phyloP scores from a whole-genome alignment of 1,140 invertebrate genomes.

The Scaptomyza hsui region DNA sequence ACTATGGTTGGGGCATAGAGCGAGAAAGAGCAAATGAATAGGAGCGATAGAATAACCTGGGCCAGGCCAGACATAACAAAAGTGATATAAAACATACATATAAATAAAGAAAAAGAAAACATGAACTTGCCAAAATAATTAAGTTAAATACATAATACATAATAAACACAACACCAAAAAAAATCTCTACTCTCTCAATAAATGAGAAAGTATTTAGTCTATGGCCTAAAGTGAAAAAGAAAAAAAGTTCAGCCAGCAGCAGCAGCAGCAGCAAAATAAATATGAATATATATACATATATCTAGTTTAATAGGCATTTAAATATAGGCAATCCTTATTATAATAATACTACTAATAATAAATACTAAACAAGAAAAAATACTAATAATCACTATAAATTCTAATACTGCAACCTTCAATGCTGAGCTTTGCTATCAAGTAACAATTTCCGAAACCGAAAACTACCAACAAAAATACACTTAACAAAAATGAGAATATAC shows the following conservation, averaged over 20 bases:
- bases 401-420: constrained; percentile 51
- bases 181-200: constrained; percentile 45
- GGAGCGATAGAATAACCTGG: constrained; percentile 38
- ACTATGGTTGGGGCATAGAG: constrained; percentile 1
- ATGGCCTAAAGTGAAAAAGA: constrained; percentile 25
- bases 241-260: constrained; percentile 44
- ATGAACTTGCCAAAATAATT: constrained; percentile 77
- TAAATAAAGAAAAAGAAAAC: constrained; percentile 33
- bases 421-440: constrained; percentile 53
- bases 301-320: constrained; percentile 47
- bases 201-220: constrained; percentile 34
- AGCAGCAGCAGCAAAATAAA: constrained; percentile 39
- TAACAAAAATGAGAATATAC: constrained; percentile 19
- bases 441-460: constrained; percentile 45
- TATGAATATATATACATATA: constrained; percentile 1
- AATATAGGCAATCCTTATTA: constrained; percentile 49
- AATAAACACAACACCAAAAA: constrained; percentile 14
- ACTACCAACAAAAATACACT: constrained; percentile 34
- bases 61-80: constrained; percentile 58
- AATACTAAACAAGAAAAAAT: constrained; percentile 24
- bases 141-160: constrained; percentile 60
- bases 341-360: constrained; percentile 37
- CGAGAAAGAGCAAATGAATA: constrained; percentile 2
- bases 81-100: constrained; percentile 69
- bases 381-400: constrained; percentile 45